Conservation (phyloP, 2,888 invertebrate species). For the Prionchulus punctatus region DNA sequence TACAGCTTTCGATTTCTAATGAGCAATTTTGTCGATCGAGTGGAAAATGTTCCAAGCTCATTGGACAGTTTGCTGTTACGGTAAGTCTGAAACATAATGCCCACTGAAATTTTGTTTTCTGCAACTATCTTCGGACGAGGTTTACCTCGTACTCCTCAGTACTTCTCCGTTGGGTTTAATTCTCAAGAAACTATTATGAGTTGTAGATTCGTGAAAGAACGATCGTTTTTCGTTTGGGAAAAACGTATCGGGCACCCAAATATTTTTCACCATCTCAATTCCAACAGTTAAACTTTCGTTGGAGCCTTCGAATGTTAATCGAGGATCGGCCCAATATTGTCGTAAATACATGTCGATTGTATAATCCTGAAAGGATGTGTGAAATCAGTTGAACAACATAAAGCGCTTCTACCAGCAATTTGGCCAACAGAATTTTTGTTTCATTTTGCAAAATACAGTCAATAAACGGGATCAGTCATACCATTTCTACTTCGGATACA, state of each 20-base stretch:
- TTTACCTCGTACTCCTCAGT: slow-evolving; percentile 23
- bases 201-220: slow-evolving; percentile 30
- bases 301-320: slow-evolving; percentile 19
- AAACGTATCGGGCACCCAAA: slow-evolving; percentile 31
- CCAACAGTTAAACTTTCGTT: slow-evolving; percentile 16
- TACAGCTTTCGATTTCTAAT: slow-evolving; percentile 12
- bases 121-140: neutral
- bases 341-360: slow-evolving; percentile 29
- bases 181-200: slow-evolving; percentile 30
- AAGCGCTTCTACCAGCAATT: no score
- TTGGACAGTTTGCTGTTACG: slow-evolving; percentile 31
- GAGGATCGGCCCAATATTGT: slow-evolving; percentile 28
- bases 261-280: slow-evolving; percentile 29
- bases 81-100: slow-evolving; percentile 18
- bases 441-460: neutral
- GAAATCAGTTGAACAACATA: neutral
- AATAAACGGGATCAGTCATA: slow-evolving; percentile 9
- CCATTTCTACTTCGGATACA: slow-evolving; percentile 32
- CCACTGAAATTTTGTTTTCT: neutral
- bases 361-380: slow-evolving; percentile 23
- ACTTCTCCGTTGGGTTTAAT: slow-evolving; percentile 29
- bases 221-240: slow-evolving; percentile 31
- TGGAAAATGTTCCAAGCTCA: slow-evolving; percentile 22
- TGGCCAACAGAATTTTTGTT: neutral
- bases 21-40: slow-evolving; percentile 16